These are phyloP conservation scores for Pyralis farinalis DNA, from an alignment of 2,888 invertebrate species.

Conservation along the genomic window DNA sequence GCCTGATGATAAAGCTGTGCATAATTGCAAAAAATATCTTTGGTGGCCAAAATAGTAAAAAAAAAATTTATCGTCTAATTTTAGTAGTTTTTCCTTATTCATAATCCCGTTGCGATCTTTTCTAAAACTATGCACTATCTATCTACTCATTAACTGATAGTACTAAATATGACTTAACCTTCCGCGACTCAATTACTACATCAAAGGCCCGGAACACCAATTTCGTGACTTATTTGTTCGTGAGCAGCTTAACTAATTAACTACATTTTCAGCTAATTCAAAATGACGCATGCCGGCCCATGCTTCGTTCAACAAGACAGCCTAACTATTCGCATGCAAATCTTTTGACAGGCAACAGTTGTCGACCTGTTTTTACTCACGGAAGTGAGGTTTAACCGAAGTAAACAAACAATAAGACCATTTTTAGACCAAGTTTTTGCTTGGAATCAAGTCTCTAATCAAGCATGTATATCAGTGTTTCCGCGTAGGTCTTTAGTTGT, in stretches of 20 bases:
- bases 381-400: too few species aligned
- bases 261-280: slow-evolving; percentile 1
- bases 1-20: too few species aligned
- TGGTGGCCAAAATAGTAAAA: too few species aligned
- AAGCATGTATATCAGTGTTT: slow-evolving; percentile 43
- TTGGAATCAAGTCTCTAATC: slow-evolving; percentile 34
- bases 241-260: slow-evolving; percentile 10
- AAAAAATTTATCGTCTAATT: too few species aligned
- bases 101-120: too few species aligned
- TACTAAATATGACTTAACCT: too few species aligned
- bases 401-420: slow-evolving; percentile 23
- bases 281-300: slow-evolving; percentile 5
- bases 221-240: slow-evolving; percentile 21
- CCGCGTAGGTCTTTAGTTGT: slow-evolving; percentile 66
- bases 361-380: background rate
- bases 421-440: slow-evolving; percentile 30
- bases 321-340: slow-evolving; percentile 16
- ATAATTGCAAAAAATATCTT: too few species aligned
- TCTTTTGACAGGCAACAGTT: slow-evolving; percentile 7
- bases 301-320: slow-evolving; percentile 3
- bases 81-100: too few species aligned
- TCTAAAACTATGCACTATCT: too few species aligned
- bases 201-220: slow-evolving; percentile 7
- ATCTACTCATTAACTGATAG: too few species aligned
- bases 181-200: background rate